phyloP scores from a whole-genome alignment of 2,888 invertebrate species.

The Euphydryas editha region DNA sequence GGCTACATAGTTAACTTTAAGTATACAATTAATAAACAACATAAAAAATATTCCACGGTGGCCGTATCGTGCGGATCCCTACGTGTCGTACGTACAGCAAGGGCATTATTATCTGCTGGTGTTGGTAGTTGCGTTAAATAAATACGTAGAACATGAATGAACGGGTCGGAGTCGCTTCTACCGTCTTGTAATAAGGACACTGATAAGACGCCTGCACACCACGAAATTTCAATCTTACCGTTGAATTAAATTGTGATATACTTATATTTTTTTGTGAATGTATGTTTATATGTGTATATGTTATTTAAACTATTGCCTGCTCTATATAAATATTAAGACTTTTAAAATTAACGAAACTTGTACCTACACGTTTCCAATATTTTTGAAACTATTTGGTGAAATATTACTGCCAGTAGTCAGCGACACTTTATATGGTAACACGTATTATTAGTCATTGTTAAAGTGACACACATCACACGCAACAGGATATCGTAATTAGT shows the following conservation, averaged over 20 bases:
- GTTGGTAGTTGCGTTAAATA: conserved; percentile 66
- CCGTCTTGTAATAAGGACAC: conserved; percentile 74
- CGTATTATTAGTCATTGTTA: neutral
- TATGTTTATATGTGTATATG: neutral
- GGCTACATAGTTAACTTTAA: neutral
- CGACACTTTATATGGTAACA: neutral
- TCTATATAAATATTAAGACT: neutral
- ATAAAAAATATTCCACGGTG: neutral
- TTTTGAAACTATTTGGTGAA: neutral
- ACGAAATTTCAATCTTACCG: conserved; percentile 24
- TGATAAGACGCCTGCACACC: conserved; percentile 56
- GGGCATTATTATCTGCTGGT: conserved; percentile 42
- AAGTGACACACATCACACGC: neutral
- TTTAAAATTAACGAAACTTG: neutral
- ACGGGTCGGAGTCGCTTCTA: conserved; percentile 71
- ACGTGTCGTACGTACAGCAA: conserved; percentile 10
- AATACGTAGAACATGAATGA: conserved; percentile 78
- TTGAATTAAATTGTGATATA: conserved; percentile 23
- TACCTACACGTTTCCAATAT: neutral
- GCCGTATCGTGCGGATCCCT: conserved; percentile 9
- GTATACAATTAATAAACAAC: neutral
- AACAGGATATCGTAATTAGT: conserved; percentile 32
- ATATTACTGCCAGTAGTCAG: neutral
- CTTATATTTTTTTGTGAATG: conserved; percentile 9
- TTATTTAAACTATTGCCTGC: conserved; percentile 3